A percentile compares a stretch with the other conserved stretches of the same genome.
phyloP scores from a whole-genome alignment of 2,113 vertebrate species.

The Siniperca chuatsi region DNA sequence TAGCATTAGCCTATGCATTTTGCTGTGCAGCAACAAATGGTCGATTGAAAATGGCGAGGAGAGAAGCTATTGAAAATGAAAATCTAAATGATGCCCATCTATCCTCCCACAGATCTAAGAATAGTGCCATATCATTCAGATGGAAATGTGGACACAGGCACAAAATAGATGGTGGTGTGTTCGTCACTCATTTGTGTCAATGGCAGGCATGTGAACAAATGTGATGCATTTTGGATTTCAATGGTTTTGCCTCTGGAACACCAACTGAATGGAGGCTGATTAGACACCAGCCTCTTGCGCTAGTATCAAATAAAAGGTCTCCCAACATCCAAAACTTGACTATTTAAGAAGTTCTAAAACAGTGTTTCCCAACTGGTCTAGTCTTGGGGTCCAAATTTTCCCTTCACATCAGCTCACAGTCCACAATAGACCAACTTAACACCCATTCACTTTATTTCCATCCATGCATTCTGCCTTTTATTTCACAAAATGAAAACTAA shows the following conservation, averaged over 20 bases:
- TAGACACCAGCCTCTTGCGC: constrained; percentile 3
- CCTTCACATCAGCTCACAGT: neutral
- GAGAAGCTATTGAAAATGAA: constrained; percentile 75
- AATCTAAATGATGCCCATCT: constrained; percentile 80
- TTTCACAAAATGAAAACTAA: neutral
- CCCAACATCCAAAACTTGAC: constrained; percentile 6
- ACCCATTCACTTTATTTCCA: neutral
- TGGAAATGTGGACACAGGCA: constrained; percentile 78
- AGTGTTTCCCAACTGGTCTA: neutral
- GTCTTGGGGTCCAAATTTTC: neutral
- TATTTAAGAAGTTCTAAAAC: neutral
- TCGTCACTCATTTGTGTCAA: constrained; percentile 70
- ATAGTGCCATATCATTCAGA: constrained; percentile 80
- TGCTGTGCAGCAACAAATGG: constrained; percentile 63
- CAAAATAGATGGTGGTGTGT: constrained; percentile 68
- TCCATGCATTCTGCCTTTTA: neutral
- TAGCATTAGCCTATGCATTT: constrained; percentile 68
- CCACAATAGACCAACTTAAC: neutral
- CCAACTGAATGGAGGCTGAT: constrained; percentile 42
- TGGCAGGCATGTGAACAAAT: constrained; percentile 63
- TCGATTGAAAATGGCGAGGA: constrained; percentile 69
- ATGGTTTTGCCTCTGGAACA: constrained; percentile 39
- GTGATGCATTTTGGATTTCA: constrained; percentile 53
- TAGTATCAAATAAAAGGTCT: neutral
- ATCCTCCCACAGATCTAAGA: constrained; percentile 80